Conservation (phyloP, 2,113 vertebrate genomes). For the Furnarius figulus region DNA sequence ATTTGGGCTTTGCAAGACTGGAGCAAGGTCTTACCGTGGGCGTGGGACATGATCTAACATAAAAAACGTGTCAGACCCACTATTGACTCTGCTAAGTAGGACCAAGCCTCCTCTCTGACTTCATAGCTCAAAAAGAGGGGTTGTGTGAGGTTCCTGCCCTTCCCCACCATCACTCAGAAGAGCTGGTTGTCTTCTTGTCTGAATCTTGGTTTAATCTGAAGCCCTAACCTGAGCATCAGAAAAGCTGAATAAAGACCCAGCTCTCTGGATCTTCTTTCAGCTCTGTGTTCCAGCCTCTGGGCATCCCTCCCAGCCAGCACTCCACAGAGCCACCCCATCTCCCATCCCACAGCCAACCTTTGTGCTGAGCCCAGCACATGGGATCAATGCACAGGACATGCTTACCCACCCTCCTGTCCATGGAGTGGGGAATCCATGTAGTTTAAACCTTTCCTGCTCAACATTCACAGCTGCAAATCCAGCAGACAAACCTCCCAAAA, state of each 20-base stretch:
- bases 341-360: not conserved
- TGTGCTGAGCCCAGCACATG: accelerated
- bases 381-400: not conserved
- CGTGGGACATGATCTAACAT: not conserved
- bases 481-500: not conserved
- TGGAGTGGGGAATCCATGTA: not conserved
- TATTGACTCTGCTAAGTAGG: not conserved
- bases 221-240: not conserved
- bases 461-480: conserved; percentile 6
- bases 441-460: not conserved
- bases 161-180: not conserved
- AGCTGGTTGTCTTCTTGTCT: not conserved
- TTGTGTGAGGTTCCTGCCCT: not conserved
- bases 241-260: not conserved
- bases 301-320: not conserved
- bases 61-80: not conserved
- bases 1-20: not conserved
- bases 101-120: not conserved
- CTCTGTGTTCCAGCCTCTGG: not conserved
- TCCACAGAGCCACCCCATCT: not conserved
- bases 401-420: not conserved
- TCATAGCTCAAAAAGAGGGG: not conserved
- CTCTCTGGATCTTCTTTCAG: not conserved
- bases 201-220: not conserved
- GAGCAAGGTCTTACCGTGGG: not conserved